Conservation (phyloP, 2,113 vertebrate species). For the Drymodes brunneopygia region DNA sequence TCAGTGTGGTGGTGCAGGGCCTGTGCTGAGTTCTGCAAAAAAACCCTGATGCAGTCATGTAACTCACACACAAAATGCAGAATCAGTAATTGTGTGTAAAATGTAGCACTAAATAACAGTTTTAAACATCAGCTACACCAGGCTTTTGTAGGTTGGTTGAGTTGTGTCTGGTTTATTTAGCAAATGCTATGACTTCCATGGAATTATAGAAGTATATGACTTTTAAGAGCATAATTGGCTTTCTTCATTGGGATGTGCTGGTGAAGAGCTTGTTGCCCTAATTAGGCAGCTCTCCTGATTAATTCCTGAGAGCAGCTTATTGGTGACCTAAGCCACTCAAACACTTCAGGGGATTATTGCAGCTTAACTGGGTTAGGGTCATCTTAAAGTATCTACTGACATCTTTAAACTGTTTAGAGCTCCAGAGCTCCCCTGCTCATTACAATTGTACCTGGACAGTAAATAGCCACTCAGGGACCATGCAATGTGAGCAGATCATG, state of each 20-base stretch:
- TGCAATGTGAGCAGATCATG: not conserved
- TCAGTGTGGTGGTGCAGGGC: not conserved
- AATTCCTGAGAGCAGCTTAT: not conserved
- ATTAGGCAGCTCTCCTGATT: constrained; percentile 10
- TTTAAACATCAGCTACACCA: not conserved
- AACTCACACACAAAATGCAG: not conserved
- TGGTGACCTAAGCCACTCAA: constrained; percentile 37
- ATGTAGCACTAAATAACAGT: not conserved
- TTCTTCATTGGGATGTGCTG: not conserved
- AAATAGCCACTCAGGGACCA: not conserved
- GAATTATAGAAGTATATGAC: not conserved
- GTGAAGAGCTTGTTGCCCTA: not conserved
- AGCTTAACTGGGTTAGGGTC: not conserved
- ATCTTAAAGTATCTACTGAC: not conserved
- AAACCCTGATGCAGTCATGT: not conserved
- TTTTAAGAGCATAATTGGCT: not conserved
- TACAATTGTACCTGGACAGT: not conserved
- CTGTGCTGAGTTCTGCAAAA: not conserved
- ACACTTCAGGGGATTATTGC: constrained; percentile 32
- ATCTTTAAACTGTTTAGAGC: not conserved
- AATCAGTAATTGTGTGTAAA: not conserved
- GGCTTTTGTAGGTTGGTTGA: not conserved
- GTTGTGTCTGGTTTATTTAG: not conserved
- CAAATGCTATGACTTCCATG: not conserved
- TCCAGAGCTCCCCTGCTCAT: not conserved